These are phyloP conservation scores for Cinclus mexicanus DNA, from an alignment of 2,113 vertebrate genomes.

Conservation along the genomic window DNA sequence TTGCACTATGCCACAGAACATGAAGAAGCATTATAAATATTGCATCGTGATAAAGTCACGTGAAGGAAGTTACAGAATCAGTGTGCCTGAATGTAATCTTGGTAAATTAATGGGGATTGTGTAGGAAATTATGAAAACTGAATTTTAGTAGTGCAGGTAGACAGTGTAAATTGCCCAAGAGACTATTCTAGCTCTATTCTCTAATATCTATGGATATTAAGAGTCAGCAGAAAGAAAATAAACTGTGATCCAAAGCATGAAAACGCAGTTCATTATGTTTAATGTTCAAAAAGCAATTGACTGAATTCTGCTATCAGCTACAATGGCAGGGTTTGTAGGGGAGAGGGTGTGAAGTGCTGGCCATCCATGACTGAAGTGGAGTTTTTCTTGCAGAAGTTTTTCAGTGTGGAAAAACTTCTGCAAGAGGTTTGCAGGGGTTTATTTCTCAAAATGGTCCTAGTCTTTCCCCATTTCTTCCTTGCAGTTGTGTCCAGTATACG, in stretches of 20 bases:
- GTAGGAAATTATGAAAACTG: neutral
- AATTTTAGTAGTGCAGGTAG: neutral
- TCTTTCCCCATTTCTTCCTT: neutral
- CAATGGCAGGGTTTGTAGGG: fast-evolving
- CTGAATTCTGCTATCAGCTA: neutral
- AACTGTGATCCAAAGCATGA: neutral
- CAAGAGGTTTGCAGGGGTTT: neutral
- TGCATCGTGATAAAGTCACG: neutral
- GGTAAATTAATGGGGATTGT: neutral
- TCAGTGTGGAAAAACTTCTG: neutral
- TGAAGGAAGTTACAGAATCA: neutral
- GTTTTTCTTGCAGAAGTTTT: neutral
- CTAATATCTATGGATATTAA: neutral
- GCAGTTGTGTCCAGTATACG: neutral
- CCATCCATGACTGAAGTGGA: neutral
- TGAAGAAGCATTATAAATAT: neutral
- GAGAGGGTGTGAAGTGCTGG: neutral
- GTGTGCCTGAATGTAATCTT: neutral
- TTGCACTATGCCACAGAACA: neutral
- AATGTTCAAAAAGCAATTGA: neutral
- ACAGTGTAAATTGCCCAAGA: neutral
- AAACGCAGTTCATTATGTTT: neutral
- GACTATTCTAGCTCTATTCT: neutral
- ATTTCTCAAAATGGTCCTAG: neutral
- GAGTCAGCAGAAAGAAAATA: neutral